Base-by-base conservation (phyloP, 2,888 invertebrate genomes). In the Athetis lepigone region DNA sequence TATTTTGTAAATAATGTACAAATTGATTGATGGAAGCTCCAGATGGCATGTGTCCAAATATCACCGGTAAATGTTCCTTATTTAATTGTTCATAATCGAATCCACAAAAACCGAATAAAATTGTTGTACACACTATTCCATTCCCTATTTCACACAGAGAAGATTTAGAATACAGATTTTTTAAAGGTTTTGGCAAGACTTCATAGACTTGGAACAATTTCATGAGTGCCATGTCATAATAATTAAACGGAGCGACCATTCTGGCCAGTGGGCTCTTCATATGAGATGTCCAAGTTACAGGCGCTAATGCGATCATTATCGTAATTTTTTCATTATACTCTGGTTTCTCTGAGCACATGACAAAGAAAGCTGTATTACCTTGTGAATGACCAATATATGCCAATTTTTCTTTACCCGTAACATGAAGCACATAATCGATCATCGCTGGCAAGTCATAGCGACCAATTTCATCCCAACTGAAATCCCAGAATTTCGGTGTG, bases 391-490 rank as follows among this genome's bases (percentile, higher is more conserved):
- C 98, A 13, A 97, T 90, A 84, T 97, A 97, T 67, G 96, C 95
- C 0, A 98, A 61, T 45, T 96, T 87, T 2, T 92, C 72, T 13
- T 93, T 89, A 0, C 92, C 92, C 0, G 97, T 97, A 5, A 56
- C 67, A 0, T 85, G 68, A 4, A 96, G 83, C 8, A 96, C 91
- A 81, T 96, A 96, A 82, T 98, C 97, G 40, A 98, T 96, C 86
- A 96, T 96, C 0, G 97, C 96, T 4, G 98, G 97, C 11, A 98
- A 80, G 88, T 98, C 98, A 79, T 92, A 95, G 36, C 91, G 82
- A 0, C 96, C 97, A 83, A 98, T 97, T 83, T 97, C 96, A 84
- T 98, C 96, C 96, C 96, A 98, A 69, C 96, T 97, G 77, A 96
- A 96, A 37, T 95, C 81, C 96, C 96, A 96, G 79, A 95, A 96